phyloP scores from a whole-genome alignment of 1,140 invertebrate species.

The Diprion similis region DNA sequence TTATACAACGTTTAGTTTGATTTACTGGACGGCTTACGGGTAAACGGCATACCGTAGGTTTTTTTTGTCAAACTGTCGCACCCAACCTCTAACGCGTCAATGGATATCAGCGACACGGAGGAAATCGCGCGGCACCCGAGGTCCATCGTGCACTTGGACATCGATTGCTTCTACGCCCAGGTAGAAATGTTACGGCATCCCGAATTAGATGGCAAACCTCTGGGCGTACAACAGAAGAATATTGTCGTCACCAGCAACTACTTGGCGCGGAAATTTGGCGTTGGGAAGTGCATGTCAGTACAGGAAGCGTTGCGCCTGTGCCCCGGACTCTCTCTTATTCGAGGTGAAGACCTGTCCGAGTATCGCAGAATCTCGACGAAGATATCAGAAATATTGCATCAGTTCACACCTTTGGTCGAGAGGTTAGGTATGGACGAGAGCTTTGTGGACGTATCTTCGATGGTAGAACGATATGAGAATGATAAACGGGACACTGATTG shows the following conservation, averaged over 20 bases:
- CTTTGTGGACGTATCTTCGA: conserved; percentile 75
- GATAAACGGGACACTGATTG: conserved; percentile 31
- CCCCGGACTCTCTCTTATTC: conserved; percentile 72
- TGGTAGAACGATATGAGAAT: conserved; percentile 62
- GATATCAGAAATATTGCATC: conserved; percentile 71
- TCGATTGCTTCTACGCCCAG: conserved; percentile 86
- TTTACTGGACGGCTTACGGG: too few species aligned
- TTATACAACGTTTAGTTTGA: too few species aligned
- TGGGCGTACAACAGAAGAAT: conserved; percentile 82
- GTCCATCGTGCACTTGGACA: conserved; percentile 77
- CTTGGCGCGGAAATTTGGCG: conserved; percentile 72
- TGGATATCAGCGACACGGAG: conserved; percentile 51
- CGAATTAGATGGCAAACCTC: conserved; percentile 66
- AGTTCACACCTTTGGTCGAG: conserved; percentile 74
- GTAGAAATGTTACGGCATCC: conserved; percentile 79
- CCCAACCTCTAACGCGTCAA: conserved; percentile 23
- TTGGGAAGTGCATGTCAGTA: conserved; percentile 77
- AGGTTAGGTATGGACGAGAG: conserved; percentile 83
- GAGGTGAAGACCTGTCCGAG: conserved; percentile 78
- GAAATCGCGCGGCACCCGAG: conserved; percentile 60
- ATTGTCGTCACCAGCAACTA: conserved; percentile 84
- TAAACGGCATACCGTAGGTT: too few species aligned
- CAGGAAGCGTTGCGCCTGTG: conserved; percentile 72
- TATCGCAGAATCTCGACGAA: conserved; percentile 76
- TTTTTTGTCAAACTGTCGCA: background rate